Base-by-base conservation (phyloP, 2,888 invertebrate genomes). In the Theodoxus fluviatilis region DNA sequence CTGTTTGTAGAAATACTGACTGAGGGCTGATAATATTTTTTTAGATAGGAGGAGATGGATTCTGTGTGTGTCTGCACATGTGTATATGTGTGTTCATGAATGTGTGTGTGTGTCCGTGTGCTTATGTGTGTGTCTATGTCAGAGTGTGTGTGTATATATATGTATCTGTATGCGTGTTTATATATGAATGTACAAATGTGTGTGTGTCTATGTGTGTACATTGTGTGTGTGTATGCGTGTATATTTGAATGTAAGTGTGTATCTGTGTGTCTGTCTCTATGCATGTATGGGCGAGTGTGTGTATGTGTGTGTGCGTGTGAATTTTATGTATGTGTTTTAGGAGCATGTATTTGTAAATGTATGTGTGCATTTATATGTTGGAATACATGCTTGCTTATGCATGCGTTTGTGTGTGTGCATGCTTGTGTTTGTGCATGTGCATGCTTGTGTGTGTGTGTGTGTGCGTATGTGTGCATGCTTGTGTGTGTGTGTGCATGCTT, bases 331-430 rank as follows among this genome's bases (percentile, higher is more conserved):
- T 7, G 7, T n/a, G 35, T 6, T 31, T 40, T 4, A 66, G 22
- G 25, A 12, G 35, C 33, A 31, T 67, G 52, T 49, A 33, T 35
- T 31, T 67, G 22, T 49, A 35, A 49, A 18, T 67, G 52, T 52
- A 37, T 67, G 47, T 52, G 35, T 52, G 52, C 33, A 9, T 47
- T 31, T 52, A 31, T 67, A 33, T 52, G 52, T 49, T 18, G 31
- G 35, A n/a, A 18, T 49, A 47, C 25, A 25, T 52, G 38, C 3
- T 28, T 55, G 55, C 33, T 28, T 55, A 33, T 25, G 55, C 15
- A 1, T 28, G 28, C 31, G 55, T 55, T 25, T 55, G 55, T 22
- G 55, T 22, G 22, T 22, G 55, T 22, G 55, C 31, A 7, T 55
- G 55, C 31, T 25, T 55, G 55, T 55, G 7, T 22, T 25, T 55